These are phyloP conservation scores for Synchiropus splendidus DNA, from an alignment of 2,113 vertebrate genomes.

Conservation along the genomic window DNA sequence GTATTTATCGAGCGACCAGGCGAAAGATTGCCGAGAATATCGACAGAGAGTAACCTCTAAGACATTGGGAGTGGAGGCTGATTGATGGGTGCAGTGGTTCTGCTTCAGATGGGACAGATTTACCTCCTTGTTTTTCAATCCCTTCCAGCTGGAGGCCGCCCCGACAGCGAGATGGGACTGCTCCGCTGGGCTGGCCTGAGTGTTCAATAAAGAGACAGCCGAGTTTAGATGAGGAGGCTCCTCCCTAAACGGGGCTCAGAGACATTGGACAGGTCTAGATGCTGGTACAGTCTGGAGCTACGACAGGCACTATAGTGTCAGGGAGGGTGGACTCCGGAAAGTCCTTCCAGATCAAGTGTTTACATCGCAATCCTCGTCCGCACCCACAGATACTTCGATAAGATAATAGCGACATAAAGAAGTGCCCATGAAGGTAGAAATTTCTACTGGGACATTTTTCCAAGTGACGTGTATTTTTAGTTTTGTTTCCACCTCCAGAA, in stretches of 20 bases:
- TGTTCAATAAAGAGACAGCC: constrained; percentile 60
- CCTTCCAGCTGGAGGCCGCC: constrained; percentile 60
- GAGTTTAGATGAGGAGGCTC: constrained; percentile 53
- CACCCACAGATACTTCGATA: too few relatives aligned
- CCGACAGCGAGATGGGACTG: constrained; percentile 59
- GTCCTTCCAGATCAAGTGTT: too few relatives aligned
- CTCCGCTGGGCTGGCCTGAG: constrained; percentile 60
- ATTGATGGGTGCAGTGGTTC: constrained; percentile 26
- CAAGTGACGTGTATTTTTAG: too few relatives aligned
- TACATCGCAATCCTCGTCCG: too few relatives aligned
- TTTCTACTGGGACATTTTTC: too few relatives aligned
- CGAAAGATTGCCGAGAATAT: constrained; percentile 17
- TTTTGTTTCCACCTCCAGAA: too few relatives aligned
- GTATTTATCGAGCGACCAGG: constrained; percentile 8
- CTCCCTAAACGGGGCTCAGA: constrained; percentile 36
- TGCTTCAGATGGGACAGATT: constrained; percentile 39
- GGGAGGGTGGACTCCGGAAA: neutral
- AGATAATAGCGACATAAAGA: too few relatives aligned
- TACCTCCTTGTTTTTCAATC: constrained; percentile 63
- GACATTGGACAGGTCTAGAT: constrained; percentile 19
- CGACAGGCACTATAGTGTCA: neutral
- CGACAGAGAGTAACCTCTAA: constrained; percentile 30
- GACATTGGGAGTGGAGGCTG: constrained; percentile 18
- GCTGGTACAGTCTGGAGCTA: neutral
- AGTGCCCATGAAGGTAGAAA: too few relatives aligned